Base-by-base conservation (phyloP, 2,113 vertebrate genomes). In the Corythoichthys haematopterus region DNA sequence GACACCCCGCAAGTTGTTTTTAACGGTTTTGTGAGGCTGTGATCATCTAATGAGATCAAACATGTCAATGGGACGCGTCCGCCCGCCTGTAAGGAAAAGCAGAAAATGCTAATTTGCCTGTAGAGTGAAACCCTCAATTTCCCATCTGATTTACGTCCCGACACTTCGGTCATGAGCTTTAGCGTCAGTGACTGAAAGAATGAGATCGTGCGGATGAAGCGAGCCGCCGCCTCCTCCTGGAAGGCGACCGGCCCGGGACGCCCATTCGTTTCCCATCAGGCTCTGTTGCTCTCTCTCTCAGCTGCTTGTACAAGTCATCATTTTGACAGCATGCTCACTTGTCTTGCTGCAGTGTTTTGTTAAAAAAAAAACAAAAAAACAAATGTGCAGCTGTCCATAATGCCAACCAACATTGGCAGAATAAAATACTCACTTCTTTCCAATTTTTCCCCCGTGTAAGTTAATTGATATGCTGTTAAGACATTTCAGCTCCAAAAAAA, bases 111-210 rank as follows among this genome's bases (percentile, higher is more conserved):
- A 62, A 62, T 62, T 62, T 62, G 43, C 43, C 4, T 14, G n/a
- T 4, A 40, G 60, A 46, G 43, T 28, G 59, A 62, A 62, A 62
- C 40, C 43, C 43, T 46, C 60, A 62, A 62, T 62, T 62, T 62
- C 20, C 60, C 43, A 62, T 5, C 60, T 33, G 43, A 33, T 46
- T 62, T 46, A 6, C 7, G 20, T 33, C 43, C 60, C 20, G 40
- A 62, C 60, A 33, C 20, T 62, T 20, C 20, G 60, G 60, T 62
- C 60, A 62, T 20, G 11, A 62, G 59, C 59, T 62, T 62, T 62
- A 7, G 60, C 11, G 60, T 45, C 20, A 62, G 40, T 62, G 60
- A 62, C 60, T 62, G 60, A 62, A 62, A 62, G 60, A 62, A 62
- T 62, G 60, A 62, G 43, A 62, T 62, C n/a, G 60, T 33, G 5